These are phyloP conservation scores for Xestobium rufovillosum DNA, from an alignment of 2,888 invertebrate species.

Conservation along the genomic window DNA sequence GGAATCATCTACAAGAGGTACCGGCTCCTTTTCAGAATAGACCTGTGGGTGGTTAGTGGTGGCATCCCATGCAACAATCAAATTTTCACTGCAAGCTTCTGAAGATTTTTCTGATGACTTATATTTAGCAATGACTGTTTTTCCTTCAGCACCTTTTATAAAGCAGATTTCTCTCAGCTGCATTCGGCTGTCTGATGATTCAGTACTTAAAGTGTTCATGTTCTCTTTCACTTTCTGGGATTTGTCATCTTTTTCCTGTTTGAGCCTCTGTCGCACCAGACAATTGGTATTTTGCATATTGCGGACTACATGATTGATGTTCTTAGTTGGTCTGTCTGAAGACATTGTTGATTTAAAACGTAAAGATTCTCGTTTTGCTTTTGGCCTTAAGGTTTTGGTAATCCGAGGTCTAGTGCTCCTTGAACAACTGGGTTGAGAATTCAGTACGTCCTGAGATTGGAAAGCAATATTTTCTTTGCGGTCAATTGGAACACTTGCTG, in stretches of 20 bases:
- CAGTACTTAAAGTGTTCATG: constrained; percentile 15
- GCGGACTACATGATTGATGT: constrained; percentile 9
- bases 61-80: constrained; percentile 38
- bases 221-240: constrained; percentile 21
- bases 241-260: constrained; percentile 16
- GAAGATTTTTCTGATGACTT: constrained; percentile 24
- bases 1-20: constrained; percentile 9
- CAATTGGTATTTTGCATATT: constrained; percentile 14
- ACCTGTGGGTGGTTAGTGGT: constrained; percentile 31
- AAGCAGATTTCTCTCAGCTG: constrained; percentile 39
- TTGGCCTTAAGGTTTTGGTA: neutral
- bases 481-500: constrained; percentile 30
- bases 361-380: constrained; percentile 9
- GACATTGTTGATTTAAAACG: constrained; percentile 11
- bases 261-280: constrained; percentile 15
- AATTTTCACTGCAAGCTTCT: constrained; percentile 31
- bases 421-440: constrained; percentile 33
- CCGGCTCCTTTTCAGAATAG: constrained; percentile 27
- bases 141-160: constrained; percentile 36
- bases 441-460: constrained; percentile 13
- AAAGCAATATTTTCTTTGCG: constrained; percentile 36
- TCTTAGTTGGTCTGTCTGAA: constrained; percentile 10
- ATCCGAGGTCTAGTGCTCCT: neutral
- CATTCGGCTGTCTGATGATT: constrained; percentile 19
- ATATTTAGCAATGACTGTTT: constrained; percentile 38